Base-by-base conservation (phyloP, 1,140 invertebrate genomes). In the Hylyphantes graminicola region DNA sequence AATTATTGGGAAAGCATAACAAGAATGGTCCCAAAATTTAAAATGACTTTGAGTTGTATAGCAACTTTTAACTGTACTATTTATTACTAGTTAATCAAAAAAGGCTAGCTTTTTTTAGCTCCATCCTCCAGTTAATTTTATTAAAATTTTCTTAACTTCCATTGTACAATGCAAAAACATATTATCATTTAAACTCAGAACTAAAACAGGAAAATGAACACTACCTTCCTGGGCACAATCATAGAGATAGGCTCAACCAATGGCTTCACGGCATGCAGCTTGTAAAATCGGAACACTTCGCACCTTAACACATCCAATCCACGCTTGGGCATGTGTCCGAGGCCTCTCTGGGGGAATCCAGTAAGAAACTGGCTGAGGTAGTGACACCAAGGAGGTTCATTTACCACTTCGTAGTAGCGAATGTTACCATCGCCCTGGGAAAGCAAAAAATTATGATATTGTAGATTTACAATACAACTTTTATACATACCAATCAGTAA, bases 321-420 rank as follows among this genome's bases (percentile, higher is more conserved):
- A 87, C 97, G 91, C 90, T 98, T 98, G 12, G 96, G 95, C 95
- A 98, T 97, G 86, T 95, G 92, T 64, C 96, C 96, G 55, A 98
- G 90, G 5, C 96, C 96, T 88, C 96, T 92, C 89, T 96, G 95
- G 74, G 96, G 95, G 88, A 93, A 93, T 6, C 95, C 94, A 13
- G 96, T 97, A n/a, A 96, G 92, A 89, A 95, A 98, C 88, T 97
- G 95, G 89, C 94, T 97, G 3, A 98, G 92, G 89, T 95, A 98
- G 90, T 97, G 94, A 82, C 96, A 92, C 90, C 94, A 97, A 0
- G 96, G 96, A 2, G 93, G 90, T 86, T 96, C 94, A 87, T 96
- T 93, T 0, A 94, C 94, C 35, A 98, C 93, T 91, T 98, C 97
- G 90, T 97, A 98, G 90, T 98, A 98, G 10, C 96, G 92, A 85